These are phyloP conservation scores for Erebia ligea DNA, from an alignment of 2,888 invertebrate genomes.

Conservation along the genomic window DNA sequence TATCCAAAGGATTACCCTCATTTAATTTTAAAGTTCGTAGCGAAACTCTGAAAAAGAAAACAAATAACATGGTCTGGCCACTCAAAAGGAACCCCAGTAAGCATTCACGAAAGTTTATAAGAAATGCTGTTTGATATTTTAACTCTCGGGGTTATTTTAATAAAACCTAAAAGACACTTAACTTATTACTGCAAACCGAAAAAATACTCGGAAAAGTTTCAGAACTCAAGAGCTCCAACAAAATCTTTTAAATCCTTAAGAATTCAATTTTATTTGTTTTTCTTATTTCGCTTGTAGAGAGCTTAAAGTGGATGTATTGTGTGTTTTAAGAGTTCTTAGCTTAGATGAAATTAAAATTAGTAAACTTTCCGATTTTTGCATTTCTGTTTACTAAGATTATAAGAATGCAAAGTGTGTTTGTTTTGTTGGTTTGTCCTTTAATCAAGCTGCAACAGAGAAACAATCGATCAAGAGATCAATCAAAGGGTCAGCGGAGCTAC, in stretches of 20 bases:
- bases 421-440: not conserved
- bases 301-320: slow-evolving; percentile 15
- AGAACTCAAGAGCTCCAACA: slow-evolving; percentile 28
- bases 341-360: not conserved
- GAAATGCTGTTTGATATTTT: slow-evolving; percentile 52
- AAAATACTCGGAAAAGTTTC: slow-evolving; percentile 35
- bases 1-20: not conserved
- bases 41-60: slow-evolving; percentile 17
- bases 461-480: too few relatives aligned
- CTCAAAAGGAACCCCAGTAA: slow-evolving; percentile 44
- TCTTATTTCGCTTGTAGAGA: slow-evolving; percentile 25
- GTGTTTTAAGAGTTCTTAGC: not conserved
- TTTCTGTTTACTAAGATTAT: not conserved
- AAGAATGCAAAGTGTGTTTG: not conserved
- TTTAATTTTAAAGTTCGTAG: slow-evolving; percentile 1
- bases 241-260: slow-evolving; percentile 27
- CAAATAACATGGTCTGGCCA: slow-evolving; percentile 14
- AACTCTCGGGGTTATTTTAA: slow-evolving; percentile 44
- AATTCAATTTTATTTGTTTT: slow-evolving; percentile 26
- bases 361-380: not conserved
- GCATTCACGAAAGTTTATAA: slow-evolving; percentile 50
- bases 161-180: slow-evolving; percentile 52
- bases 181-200: slow-evolving; percentile 34
- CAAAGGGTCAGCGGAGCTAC: too few relatives aligned
- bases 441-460: too few relatives aligned